A percentile compares a stretch with the other conserved stretches of the same genome.
These are phyloP conservation scores for Didymodactylos carnosus DNA, from an alignment of 2,888 invertebrate species.

Conservation along the genomic window DNA sequence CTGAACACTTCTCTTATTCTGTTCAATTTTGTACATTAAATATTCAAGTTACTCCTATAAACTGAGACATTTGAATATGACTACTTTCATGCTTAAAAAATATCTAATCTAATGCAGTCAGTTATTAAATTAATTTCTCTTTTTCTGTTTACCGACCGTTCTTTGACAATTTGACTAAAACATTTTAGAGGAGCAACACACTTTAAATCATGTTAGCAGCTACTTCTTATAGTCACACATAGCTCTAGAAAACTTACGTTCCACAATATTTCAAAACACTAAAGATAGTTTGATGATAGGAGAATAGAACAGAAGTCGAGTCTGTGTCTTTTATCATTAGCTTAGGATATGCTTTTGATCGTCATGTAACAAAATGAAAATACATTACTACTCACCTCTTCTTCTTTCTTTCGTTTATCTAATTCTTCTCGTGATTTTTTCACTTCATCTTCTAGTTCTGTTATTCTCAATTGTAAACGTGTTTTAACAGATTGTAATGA, in stretches of 20 bases:
- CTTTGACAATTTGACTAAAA: too few species aligned
- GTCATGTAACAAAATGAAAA: not conserved
- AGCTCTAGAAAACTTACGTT: not conserved
- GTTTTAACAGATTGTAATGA: slow-evolving; percentile 57
- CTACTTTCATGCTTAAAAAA: too few species aligned
- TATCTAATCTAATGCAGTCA: too few species aligned
- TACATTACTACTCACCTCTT: slow-evolving; percentile 22
- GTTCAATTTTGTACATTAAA: too few species aligned
- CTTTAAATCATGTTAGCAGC: too few species aligned
- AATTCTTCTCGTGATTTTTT: slow-evolving; percentile 44
- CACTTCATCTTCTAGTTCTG: slow-evolving; percentile 12
- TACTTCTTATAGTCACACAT: too few species aligned
- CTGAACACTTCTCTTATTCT: too few species aligned
- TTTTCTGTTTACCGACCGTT: too few species aligned
- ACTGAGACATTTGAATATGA: too few species aligned
- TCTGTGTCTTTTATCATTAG: not conserved
- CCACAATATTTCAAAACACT: not conserved
- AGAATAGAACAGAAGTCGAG: not conserved
- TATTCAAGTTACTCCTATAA: too few species aligned
- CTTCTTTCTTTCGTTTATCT: slow-evolving; percentile 29
- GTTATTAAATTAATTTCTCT: too few species aligned
- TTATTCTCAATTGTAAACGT: not conserved
- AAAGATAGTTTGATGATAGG: not conserved
- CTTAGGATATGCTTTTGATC: not conserved
- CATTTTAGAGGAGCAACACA: too few species aligned